Evolutionary conservation across 1,140 invertebrate species (phyloP).

Genomic region (Tachypleus tridentatus): DNA sequence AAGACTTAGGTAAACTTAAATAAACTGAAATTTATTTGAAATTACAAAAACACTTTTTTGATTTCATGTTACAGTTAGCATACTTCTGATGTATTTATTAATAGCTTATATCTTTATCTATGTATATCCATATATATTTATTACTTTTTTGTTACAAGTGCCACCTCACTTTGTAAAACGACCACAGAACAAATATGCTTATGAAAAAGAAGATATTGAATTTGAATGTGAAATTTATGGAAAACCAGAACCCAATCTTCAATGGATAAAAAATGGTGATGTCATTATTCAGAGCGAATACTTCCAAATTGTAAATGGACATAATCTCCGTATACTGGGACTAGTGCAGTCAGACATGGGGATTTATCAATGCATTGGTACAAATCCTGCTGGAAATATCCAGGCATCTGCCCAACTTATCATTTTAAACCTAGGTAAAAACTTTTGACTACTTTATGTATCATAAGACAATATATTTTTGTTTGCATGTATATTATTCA

Average conservation of each 20-base stretch:
- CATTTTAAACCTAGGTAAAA: conserved; percentile 58
- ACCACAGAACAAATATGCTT: conserved; percentile 56
- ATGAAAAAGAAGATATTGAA: conserved; percentile 71
- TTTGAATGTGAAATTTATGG: conserved; percentile 68
- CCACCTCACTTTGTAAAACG: conserved; percentile 59
- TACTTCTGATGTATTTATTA: no score
- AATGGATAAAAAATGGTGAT: conserved; percentile 71
- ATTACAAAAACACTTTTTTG: no score
- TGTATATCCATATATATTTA: background rate
- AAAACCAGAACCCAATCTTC: conserved; percentile 75
- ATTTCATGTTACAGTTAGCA: no score
- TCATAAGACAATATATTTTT: no score
- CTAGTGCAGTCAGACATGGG: conserved; percentile 74
- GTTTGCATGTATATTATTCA: no score
- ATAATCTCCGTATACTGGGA: conserved; percentile 80
- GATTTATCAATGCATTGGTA: conserved; percentile 86
- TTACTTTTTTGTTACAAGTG: conserved; percentile 36
- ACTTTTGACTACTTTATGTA: no score
- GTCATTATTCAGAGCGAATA: conserved; percentile 75
- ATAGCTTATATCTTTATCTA: no score
- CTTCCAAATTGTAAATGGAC: conserved; percentile 51
- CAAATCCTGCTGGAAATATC: conserved; percentile 70
- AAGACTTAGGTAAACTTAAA: no score
- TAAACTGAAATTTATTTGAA: no score
- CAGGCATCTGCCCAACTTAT: conserved; percentile 68